A percentile compares a stretch with the other conserved stretches of the same genome.
Conservation (phyloP, 1,140 invertebrate species). For the Lepeophtheirus salmonis region DNA sequence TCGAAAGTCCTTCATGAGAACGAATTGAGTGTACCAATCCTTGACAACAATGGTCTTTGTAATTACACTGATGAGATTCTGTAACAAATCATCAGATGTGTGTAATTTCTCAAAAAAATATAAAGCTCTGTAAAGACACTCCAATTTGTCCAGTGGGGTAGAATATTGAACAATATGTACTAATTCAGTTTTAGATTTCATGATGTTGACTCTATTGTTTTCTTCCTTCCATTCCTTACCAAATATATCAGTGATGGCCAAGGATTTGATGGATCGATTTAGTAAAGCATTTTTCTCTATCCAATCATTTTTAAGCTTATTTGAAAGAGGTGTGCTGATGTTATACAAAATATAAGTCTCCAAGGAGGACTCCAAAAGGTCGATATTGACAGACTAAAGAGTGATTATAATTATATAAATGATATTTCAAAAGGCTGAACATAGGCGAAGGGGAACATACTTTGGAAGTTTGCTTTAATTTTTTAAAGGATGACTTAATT, state of each 20-base stretch:
- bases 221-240: not conserved
- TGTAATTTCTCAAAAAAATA: not conserved
- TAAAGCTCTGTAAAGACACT: not conserved
- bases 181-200: not conserved
- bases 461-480: not conserved
- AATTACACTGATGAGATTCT: not conserved
- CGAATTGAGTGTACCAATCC: not conserved
- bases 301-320: not conserved
- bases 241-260: not conserved
- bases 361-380: no score
- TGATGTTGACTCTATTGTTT: not conserved
- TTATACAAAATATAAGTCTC: not conserved
- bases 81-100: conserved; percentile 1
- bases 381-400: no score
- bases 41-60: not conserved
- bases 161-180: not conserved
- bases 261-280: not conserved
- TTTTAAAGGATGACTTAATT: not conserved
- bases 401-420: no score
- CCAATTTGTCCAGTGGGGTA: not conserved
- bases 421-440: no score
- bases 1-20: not conserved
- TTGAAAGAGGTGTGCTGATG: not conserved
- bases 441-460: not conserved
- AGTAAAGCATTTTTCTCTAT: not conserved